Evolutionary conservation across 2,113 vertebrate genomes (phyloP).

Genomic region (Triplophysa siluroides): DNA sequence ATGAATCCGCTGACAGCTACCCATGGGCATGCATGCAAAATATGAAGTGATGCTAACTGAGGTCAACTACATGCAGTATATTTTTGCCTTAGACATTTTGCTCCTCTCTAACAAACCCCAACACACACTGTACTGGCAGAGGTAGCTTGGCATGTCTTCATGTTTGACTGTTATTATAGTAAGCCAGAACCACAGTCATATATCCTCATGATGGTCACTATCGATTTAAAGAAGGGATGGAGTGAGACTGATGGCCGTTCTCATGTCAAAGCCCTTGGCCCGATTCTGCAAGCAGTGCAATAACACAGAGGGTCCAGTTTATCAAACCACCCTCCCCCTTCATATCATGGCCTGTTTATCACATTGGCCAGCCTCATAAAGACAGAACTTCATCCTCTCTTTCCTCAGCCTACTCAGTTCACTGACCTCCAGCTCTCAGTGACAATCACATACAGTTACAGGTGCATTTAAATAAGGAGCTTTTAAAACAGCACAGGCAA

Average conservation of each 20-base stretch:
- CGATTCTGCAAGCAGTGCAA: slow-evolving; percentile 53
- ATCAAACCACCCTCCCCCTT: slow-evolving; percentile 50
- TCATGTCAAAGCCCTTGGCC: slow-evolving; percentile 49
- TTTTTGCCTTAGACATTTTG: slow-evolving; percentile 25
- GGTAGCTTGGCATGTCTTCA: slow-evolving; percentile 28
- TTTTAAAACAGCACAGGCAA: slow-evolving; percentile 14
- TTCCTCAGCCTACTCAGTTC: slow-evolving; percentile 13
- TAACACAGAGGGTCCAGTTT: slow-evolving; percentile 54
- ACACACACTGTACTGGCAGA: slow-evolving; percentile 11
- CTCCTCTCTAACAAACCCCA: slow-evolving; percentile 13
- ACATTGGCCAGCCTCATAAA: slow-evolving; percentile 52
- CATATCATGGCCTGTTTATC: slow-evolving; percentile 56
- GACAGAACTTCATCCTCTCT: slow-evolving; percentile 23
- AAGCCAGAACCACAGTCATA: slow-evolving; percentile 37
- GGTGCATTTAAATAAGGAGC: slow-evolving; percentile 37
- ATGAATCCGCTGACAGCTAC: too few relatives aligned
- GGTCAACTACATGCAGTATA: background rate
- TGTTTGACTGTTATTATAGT: slow-evolving; percentile 33
- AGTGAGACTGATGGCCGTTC: slow-evolving; percentile 27
- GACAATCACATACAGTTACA: slow-evolving; percentile 1
- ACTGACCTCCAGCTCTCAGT: slow-evolving; percentile 39
- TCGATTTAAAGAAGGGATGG: slow-evolving; percentile 42
- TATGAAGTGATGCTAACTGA: background rate
- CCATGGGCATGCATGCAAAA: background rate
- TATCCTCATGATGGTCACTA: slow-evolving; percentile 49